Evolutionary conservation across 1,140 invertebrate species (phyloP), one percentile per base, ranked within the genome.

Genomic region (Cecropterus lyciades): DNA sequence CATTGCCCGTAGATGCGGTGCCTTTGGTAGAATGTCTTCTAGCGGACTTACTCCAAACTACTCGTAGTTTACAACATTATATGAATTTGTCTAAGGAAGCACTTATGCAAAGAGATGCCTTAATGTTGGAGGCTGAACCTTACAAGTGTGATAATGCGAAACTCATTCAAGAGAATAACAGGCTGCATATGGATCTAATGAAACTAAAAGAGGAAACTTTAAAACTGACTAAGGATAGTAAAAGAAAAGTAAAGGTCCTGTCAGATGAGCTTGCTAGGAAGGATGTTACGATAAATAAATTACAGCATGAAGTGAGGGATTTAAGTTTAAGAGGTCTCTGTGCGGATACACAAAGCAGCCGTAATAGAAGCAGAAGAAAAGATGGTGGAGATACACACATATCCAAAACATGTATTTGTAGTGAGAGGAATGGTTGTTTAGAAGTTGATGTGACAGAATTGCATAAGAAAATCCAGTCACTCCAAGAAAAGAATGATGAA

Each of bases 1-100:
- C 93, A n/a, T 90, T 97, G 48, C 93, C 94, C 0, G 78, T 95
- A 15, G 96, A 97, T 72, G 94, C 95, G 69, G 84, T 97, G 24
- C 95, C 95, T 45, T 87, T 97, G 60, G 95, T 97, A 67, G 95
- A 97, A 91, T 94, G 94, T 82, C 85, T 97, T 65, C 83, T 96
- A 63, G 94, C 93, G 56, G 96, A 97, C 91, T 92, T 97, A 52
- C 88, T 97, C 57, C 94, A 96, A 81, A 97, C 96, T 14, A 97
- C 96, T 20, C 94, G 95, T 56, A 96, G 95, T 80, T 89, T 97
- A 24, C 95, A 96, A 77, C 95, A 97, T 89, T 96, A 96, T 75
- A 97, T 97, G 92, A 94, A 95, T 49, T 83, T 95, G 48, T 94
- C 95, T 5, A 94, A 95, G 84, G 93, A 95, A 74, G 94, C 94